Evolutionary conservation across 2,888 invertebrate species (phyloP), one percentile per base, ranked within the genome.

Genomic region (Acanthococcus lagerstroemiae): DNA sequence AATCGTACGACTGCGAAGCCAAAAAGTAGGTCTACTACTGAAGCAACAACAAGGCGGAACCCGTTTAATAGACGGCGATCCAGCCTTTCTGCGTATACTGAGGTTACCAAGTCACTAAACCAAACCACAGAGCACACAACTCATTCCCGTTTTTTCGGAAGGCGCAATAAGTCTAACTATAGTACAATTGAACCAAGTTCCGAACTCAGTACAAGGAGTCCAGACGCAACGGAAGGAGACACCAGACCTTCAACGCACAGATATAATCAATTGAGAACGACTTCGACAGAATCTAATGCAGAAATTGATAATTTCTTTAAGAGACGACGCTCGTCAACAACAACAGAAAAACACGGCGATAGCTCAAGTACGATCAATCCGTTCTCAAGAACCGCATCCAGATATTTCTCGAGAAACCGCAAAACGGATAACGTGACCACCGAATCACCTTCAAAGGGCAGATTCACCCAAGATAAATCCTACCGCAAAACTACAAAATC

Each of bases 251-350:
- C n/a, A n/a, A 54, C 66, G 1, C 37, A 5, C 3, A 25, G 27
- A 21, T 27, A 45, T 4, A 61, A 54, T 55, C 50, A 60, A 55
- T 46, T 61, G 17, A 67, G 61, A 50, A 15, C 22, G 4, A 60
- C 54, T 22, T 60, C 46, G 27, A 37, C 22, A 19, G 37, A 37
- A 37, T 27, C 24, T 17, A 15, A n/a, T 19, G 17, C 27, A 24
- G 21, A 44, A 0, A 25, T 22, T 1, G 30, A n/a, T 30, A 19
- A 21, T 9, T 9, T 46, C 4, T 27, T 21, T 4, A 48, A 44
- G 25, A 60, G 61, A 46, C 44, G 48, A 19, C 22, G 27, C 44
- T 21, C 30, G 25, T 63, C 67, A 19, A 54, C 60, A 17, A 61
- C 48, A 15, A 61, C 46, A 24, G 19, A 44, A 9, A 55, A 19